phyloP scores from a whole-genome alignment of 2,797 vertebrate genomes.

The Premnoplex brunnescens region DNA sequence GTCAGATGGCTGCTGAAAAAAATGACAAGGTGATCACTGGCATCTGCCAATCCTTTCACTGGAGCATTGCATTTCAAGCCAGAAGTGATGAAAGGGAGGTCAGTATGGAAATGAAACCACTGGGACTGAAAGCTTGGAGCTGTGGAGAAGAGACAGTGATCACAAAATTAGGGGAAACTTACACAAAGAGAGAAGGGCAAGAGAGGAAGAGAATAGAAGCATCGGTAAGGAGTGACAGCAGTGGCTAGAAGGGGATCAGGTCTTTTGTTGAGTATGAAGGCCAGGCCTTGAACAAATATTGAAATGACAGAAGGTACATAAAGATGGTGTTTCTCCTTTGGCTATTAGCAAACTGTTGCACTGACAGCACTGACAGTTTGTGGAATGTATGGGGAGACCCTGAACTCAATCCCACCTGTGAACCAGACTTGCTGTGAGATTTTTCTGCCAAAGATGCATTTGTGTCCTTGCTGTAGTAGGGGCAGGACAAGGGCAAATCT shows the following conservation, averaged over 20 bases:
- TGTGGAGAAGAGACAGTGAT: neutral
- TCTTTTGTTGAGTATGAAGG: neutral
- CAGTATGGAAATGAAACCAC: neutral
- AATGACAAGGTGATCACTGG: neutral
- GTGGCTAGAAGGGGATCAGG: neutral
- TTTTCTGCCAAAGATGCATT: neutral
- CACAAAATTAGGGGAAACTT: neutral
- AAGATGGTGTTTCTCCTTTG: neutral
- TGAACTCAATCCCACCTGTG: neutral
- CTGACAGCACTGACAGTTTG: neutral
- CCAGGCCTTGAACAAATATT: neutral
- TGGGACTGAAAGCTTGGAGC: neutral
- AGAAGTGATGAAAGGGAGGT: neutral
- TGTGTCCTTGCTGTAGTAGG: neutral
- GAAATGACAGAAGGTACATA: neutral
- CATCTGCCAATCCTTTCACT: neutral
- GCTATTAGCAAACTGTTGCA: neutral
- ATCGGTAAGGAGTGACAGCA: accelerated
- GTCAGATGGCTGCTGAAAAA: neutral
- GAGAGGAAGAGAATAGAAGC: neutral
- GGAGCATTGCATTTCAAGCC: neutral
- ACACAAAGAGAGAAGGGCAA: neutral
- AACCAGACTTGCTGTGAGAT: accelerated
- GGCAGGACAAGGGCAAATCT: neutral
- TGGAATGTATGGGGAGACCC: neutral